These are phyloP conservation scores for Zaprionus ornatus DNA, from an alignment of 1,140 invertebrate species.

Conservation along the genomic window DNA sequence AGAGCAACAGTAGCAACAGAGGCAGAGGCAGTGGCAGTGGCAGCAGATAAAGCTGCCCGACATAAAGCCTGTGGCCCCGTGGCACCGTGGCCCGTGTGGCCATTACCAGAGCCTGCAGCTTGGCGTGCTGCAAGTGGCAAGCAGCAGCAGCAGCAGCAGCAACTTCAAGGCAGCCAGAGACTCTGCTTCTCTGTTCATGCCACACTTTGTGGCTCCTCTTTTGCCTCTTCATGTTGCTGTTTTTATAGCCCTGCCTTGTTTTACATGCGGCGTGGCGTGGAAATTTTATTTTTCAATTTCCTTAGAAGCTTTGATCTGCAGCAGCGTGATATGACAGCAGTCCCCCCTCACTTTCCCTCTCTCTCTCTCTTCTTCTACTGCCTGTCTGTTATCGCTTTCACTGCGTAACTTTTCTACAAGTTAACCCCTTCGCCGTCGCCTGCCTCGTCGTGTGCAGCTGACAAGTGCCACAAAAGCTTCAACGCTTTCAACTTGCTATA, in stretches of 20 bases:
- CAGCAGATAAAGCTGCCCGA: conserved; percentile 41
- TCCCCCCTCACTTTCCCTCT: background rate
- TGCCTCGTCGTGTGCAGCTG: conserved; percentile 53
- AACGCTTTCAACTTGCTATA: conserved; percentile 73
- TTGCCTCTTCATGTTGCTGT: conserved; percentile 4
- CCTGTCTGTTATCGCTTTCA: background rate
- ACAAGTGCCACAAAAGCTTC: conserved; percentile 69
- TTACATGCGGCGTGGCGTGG: conserved; percentile 40
- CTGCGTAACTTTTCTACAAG: background rate
- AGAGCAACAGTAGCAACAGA: conserved; percentile 1
- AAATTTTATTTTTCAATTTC: conserved; percentile 73
- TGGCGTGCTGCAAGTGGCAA: conserved; percentile 3
- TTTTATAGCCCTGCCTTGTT: conserved; percentile 12
- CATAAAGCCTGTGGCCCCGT: conserved; percentile 30
- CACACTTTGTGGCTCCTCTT: conserved; percentile 8
- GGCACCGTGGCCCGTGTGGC: conserved; percentile 36
- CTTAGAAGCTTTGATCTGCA: conserved; percentile 68
- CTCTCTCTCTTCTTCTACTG: background rate
- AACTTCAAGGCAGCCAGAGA: too few relatives aligned
- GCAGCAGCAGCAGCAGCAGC: too few relatives aligned
- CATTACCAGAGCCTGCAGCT: conserved; percentile 25
- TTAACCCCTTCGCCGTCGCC: background rate
- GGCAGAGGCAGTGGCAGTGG: background rate
- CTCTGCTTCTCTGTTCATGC: too few relatives aligned
- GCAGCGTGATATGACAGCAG: conserved; percentile 27